Evolutionary conservation across 2,888 invertebrate species (phyloP), one percentile per base, ranked within the genome.

Genomic region (Limnephilus marmoratus): DNA sequence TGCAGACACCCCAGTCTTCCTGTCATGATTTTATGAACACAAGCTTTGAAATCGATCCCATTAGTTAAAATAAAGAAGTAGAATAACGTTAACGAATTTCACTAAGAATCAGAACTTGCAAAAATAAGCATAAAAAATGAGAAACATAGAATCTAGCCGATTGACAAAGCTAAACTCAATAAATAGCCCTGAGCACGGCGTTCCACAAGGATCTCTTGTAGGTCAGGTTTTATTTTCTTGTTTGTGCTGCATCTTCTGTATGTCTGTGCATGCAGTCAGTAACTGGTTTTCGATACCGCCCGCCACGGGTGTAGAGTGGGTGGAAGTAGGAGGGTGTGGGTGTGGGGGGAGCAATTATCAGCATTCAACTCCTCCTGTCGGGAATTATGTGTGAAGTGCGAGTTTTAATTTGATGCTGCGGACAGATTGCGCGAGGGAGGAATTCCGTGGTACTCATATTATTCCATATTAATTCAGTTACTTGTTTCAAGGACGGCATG

Each of bases 401-500:
- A 88, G 53, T 68, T 88, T 53, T 88, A 88, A 88, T 88, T 88
- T 68, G 88, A 88, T 53, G 34, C 18, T 53, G 88, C 68, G 88
- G 88, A 49, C 34, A 45, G 86, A 86, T 86, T 86, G 41, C 15
- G n/a, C 41, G 45, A 82, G 34, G 82, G 82, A 34, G 82, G 82
- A 34, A 68, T 68, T n/a, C 68, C 24, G 24, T n/a, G 68, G 24
- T 68, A 68, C 24, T 68, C 24, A 68, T 9, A n/a, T 68, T 68
- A 68, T 68, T 68, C 68, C 68, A 68, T 68, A 68, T 68, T 68
- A 7, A 68, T 68, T 68, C n/a, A 9, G 68, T 68, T 18, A 68
- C 24, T 68, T 24, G 68, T 68, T 68, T 68, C 68, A 68, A 68
- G 68, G 68, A 68, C 68, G 68, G n/a, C 24, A 9, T 68, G 68